Percentiles rank a stretch among this genome's conserved stretches.
phyloP scores from a whole-genome alignment of 2,113 vertebrate species.

The Oreocharis arfaki region DNA sequence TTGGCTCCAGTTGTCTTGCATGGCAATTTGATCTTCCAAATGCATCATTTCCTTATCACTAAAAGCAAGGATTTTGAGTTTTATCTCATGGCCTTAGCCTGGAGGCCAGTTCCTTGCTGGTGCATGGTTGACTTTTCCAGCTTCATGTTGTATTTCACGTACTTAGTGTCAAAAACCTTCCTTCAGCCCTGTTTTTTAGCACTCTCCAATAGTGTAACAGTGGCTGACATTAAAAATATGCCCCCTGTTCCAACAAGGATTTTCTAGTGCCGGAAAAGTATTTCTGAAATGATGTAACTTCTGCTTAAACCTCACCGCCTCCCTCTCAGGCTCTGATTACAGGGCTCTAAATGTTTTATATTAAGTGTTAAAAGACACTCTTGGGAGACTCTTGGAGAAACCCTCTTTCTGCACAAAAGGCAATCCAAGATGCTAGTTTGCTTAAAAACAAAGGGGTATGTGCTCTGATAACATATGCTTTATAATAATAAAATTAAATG shows the following conservation, averaged over 20 bases:
- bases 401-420: not conserved
- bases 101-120: not conserved
- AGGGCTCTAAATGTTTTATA: not conserved
- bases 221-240: not conserved
- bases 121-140: not conserved
- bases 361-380: not conserved
- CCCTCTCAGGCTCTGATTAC: not conserved
- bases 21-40: not conserved
- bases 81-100: not conserved
- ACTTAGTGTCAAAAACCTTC: not conserved
- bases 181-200: not conserved
- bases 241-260: not conserved
- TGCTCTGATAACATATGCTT: not conserved
- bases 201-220: not conserved
- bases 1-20: not conserved
- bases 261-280: not conserved
- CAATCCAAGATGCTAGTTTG: not conserved
- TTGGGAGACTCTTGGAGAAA: not conserved
- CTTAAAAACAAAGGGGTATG: not conserved
- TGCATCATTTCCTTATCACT: not conserved
- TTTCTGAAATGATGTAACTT: not conserved
- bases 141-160: not conserved
- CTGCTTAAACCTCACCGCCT: not conserved
- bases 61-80: not conserved
- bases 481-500: not conserved